Evolutionary conservation across 2,888 invertebrate genomes (phyloP), one percentile per base, ranked within the genome.

Genomic region (Cataglyphis livida): DNA sequence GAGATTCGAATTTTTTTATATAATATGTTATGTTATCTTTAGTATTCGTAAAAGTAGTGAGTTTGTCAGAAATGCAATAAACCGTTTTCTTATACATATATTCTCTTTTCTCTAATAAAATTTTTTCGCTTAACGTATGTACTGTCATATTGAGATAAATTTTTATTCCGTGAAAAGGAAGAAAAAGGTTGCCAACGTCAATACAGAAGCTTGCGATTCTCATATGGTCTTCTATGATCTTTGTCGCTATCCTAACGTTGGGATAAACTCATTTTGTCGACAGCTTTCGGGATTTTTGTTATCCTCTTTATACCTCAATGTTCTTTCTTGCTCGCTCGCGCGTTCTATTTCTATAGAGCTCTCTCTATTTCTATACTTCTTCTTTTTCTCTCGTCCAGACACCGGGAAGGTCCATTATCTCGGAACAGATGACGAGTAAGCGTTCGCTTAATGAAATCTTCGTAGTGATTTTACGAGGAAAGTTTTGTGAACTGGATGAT

Each of bases 401-500:
- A 41, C 83, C 82, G 79, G 87, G 81, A 82, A 87, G 84, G 82
- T 89, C 89, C 88, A 89, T 89, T 89, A 89, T 89, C 88, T 74
- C 71, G 85, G 87, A 87, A 88, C 86, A 91, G 90, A 91, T 90
- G 90, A 91, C 88, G 88, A 87, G 90, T 87, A 90, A 91, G 89
- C 90, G 89, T 81, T 87, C 86, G 84, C 85, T 82, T 91, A 91
- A 92, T 92, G 91, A 92, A 93, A 93, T 92, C 90, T 91, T 88
- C 88, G 86, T 81, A 89, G 88, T 90, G 90, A 91, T 91, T 91
- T 92, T 91, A 92, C 89, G 91, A 90, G 87, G 84, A 82, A 91
- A 92, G 89, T 93, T 92, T 90, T 84, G 86, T 79, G 84, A 82
- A 83, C 82, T 85, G 84, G 88, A 89, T n/a, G 82, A 84, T 68